These are phyloP conservation scores for Octomys mimax DNA, from an alignment of 2,797 vertebrate species.

Conservation along the genomic window DNA sequence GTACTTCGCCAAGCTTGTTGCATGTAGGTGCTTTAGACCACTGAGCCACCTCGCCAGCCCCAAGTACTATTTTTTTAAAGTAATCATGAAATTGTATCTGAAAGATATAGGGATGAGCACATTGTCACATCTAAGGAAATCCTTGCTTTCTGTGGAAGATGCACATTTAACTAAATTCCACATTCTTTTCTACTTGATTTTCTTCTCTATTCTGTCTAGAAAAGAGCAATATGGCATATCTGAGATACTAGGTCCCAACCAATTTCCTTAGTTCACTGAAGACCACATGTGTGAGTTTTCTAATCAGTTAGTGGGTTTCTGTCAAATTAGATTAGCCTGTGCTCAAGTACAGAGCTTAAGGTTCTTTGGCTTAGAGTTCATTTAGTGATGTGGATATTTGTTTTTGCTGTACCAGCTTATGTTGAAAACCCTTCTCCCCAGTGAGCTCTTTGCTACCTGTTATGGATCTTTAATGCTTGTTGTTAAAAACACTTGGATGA, in stretches of 20 bases:
- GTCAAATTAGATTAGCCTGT: slow-evolving; percentile 79
- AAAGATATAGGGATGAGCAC: background rate
- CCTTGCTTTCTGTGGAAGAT: background rate
- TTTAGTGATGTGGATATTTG: slow-evolving; percentile 73
- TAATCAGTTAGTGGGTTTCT: slow-evolving; percentile 80
- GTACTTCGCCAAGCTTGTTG: no score
- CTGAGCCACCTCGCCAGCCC: no score
- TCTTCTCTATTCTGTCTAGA: background rate
- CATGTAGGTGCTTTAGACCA: no score
- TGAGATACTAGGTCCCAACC: slow-evolving; percentile 10
- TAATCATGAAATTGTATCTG: background rate
- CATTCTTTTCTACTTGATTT: slow-evolving; percentile 49
- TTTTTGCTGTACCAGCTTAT: slow-evolving; percentile 52
- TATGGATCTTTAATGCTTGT: slow-evolving; percentile 36
- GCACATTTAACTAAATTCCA: background rate
- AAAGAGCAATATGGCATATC: slow-evolving; percentile 42
- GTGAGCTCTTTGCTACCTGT: slow-evolving; percentile 49
- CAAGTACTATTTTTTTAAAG: background rate
- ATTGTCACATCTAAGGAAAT: background rate
- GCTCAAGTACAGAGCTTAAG: slow-evolving; percentile 64
- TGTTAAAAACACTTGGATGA: slow-evolving; percentile 64
- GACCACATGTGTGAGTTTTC: slow-evolving; percentile 64
- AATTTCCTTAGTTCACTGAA: slow-evolving; percentile 64
- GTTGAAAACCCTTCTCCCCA: slow-evolving; percentile 53
- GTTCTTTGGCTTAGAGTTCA: slow-evolving; percentile 65